Evolutionary conservation across 2,113 vertebrate genomes (phyloP).

Genomic region (Notarius quadriscutis): DNA sequence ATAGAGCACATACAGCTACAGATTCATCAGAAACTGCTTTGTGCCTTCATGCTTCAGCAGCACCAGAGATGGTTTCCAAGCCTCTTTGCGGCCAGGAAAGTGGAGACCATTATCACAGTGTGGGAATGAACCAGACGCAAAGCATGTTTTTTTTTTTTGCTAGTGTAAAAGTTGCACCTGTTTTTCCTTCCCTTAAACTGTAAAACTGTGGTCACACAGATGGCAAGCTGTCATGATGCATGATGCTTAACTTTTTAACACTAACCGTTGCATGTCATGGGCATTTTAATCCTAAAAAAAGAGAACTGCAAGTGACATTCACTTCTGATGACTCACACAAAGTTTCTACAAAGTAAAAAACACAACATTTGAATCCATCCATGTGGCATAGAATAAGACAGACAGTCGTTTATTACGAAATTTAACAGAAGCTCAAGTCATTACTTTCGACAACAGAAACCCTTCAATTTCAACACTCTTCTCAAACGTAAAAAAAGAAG

Average conservation of each 20-base stretch:
- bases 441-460: conserved; percentile 10
- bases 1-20: conserved; percentile 40
- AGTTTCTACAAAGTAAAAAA: neutral
- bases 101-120: conserved; percentile 35
- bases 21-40: conserved; percentile 38
- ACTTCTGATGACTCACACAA: conserved; percentile 18
- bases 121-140: conserved; percentile 12
- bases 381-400: neutral
- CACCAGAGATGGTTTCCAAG: conserved; percentile 35
- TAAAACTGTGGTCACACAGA: conserved; percentile 10
- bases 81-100: conserved; percentile 36
- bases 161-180: conserved; percentile 32
- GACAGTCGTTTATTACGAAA: neutral
- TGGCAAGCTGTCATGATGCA: neutral
- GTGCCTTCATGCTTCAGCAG: conserved; percentile 32
- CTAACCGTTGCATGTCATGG: neutral
- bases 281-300: neutral
- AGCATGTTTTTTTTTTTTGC: conserved; percentile 24
- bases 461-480: neutral
- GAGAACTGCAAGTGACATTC: neutral
- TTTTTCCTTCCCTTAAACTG: conserved; percentile 31
- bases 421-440: neutral
- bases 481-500: neutral
- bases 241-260: neutral
- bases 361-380: neutral